These are phyloP conservation scores for Patiria pectinifera DNA, from an alignment of 53 echinoderm and acorn worm genomes.

Conservation along the genomic window DNA sequence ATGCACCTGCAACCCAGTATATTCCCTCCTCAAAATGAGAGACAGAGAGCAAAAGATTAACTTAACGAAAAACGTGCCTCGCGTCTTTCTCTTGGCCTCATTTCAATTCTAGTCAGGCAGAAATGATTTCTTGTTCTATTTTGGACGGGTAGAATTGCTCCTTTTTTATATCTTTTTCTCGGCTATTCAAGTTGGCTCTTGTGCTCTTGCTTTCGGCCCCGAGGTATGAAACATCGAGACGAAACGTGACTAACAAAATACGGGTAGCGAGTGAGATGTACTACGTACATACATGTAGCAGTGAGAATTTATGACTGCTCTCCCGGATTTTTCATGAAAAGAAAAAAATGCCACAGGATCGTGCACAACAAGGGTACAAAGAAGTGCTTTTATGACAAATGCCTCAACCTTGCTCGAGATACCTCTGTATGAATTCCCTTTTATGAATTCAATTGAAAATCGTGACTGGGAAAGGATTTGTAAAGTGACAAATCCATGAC, in stretches of 20 bases:
- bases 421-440: neutral
- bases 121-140: slow-evolving; percentile 2
- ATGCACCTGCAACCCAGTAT: slow-evolving; percentile 6
- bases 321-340: neutral
- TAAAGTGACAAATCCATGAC: no score
- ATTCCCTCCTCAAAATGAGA: neutral
- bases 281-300: neutral
- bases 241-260: neutral
- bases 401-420: neutral
- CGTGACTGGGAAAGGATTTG: no score
- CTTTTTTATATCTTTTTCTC: neutral
- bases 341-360: neutral
- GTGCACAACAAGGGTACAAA: neutral
- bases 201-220: neutral
- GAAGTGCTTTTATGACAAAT: neutral
- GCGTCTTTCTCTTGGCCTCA: neutral
- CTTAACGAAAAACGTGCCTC: slow-evolving; percentile 3
- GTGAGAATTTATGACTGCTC: neutral
- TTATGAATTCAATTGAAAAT: neutral
- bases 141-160: neutral
- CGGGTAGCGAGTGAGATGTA: neutral
- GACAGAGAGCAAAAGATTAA: slow-evolving; percentile 19
- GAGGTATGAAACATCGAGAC: neutral
- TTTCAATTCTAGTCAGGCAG: slow-evolving; percentile 30
- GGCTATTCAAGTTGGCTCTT: neutral